Percentiles rank a stretch among this genome's conserved stretches.
phyloP scores from a whole-genome alignment of 2,888 invertebrate genomes.

The Drosophila longiperda region DNA sequence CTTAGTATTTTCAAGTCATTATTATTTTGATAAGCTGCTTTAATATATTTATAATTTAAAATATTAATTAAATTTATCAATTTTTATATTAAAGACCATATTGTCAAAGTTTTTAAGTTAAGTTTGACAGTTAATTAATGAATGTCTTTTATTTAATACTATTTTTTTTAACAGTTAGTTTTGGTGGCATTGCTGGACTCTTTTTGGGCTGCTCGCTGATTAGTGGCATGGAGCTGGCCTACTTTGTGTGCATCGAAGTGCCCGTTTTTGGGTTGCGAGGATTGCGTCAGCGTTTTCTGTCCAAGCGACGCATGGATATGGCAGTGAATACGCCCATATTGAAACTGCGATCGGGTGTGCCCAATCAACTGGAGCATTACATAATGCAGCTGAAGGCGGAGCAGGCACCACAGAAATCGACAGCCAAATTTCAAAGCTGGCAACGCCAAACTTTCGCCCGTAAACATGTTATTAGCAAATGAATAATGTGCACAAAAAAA shows the following conservation, averaged over 20 bases:
- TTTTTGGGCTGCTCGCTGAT: constrained; percentile 86
- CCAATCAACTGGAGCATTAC: constrained; percentile 68
- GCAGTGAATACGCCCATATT: constrained; percentile 48
- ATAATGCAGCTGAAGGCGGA: constrained; percentile 62
- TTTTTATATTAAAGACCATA: background rate
- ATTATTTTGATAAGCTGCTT: background rate
- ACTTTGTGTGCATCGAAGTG: constrained; percentile 82
- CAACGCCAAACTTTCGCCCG: constrained; percentile 64
- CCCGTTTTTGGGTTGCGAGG: constrained; percentile 65
- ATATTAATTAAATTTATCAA: background rate
- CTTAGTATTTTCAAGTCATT: background rate
- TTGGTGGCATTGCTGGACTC: constrained; percentile 86
- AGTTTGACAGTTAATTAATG: background rate
- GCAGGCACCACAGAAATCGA: constrained; percentile 23
- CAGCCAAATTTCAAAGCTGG: constrained; percentile 56
- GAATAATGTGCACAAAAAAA: constrained; percentile 66
- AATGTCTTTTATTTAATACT: background rate
- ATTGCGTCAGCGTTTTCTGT: constrained; percentile 50
- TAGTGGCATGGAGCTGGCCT: constrained; percentile 85
- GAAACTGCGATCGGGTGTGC: constrained; percentile 50
- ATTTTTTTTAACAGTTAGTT: constrained; percentile 82
- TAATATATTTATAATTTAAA: no score
- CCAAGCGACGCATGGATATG: constrained; percentile 25
- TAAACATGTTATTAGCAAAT: constrained; percentile 72
- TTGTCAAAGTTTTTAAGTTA: background rate